Conservation (phyloP, 2,888 invertebrate species). For the Metacarcinus magister region DNA sequence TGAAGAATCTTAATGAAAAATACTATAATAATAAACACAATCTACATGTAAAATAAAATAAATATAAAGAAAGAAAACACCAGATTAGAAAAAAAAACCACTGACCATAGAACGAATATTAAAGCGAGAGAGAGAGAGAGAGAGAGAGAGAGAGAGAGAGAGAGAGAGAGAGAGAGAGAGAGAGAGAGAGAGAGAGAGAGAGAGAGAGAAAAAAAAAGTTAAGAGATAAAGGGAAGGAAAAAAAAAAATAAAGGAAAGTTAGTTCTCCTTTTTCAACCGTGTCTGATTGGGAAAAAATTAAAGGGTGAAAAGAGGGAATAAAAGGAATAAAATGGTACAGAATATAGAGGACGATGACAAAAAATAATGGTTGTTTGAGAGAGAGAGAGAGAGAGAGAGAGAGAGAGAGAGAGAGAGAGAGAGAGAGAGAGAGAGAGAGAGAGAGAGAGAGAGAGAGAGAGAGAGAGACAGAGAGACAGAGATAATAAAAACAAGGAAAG, state of each 20-base stretch:
- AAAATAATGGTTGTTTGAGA: not conserved
- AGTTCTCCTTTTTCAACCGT: no score
- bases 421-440: conserved; percentile 42
- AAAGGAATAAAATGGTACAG: not conserved
- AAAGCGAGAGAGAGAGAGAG: not conserved
- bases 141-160: not conserved
- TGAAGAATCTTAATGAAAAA: not conserved
- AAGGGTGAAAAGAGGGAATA: not conserved
- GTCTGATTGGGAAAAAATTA: no score
- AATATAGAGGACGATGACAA: not conserved
- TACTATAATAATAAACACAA: not conserved
- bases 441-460: not conserved
- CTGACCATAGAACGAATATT: not conserved
- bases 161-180: not conserved
- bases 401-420: not conserved
- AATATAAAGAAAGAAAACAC: no score
- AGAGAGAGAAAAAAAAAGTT: not conserved
- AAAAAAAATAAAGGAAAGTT: not conserved
- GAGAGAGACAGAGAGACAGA: not conserved
- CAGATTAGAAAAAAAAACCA: no score
- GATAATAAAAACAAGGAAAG: not conserved
- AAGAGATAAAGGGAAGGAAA: not conserved
- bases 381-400: not conserved
- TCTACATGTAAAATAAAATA: no score
- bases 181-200: not conserved